Percentiles rank a stretch among this genome's conserved stretches.
Evolutionary conservation across 1,140 invertebrate species (phyloP).

Genomic region (Lutraria rhynchaena): DNA sequence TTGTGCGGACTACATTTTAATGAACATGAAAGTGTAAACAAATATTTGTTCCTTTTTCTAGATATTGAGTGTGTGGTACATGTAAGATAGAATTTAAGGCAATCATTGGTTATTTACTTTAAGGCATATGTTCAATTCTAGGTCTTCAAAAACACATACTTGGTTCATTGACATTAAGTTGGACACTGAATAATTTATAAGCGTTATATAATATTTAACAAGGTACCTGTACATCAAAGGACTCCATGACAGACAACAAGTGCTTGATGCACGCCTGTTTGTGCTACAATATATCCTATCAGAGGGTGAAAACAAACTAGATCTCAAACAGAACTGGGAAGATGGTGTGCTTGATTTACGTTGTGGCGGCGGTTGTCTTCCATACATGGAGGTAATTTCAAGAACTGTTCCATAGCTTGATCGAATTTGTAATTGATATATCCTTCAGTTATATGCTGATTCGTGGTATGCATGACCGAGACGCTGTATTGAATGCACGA

Average conservation of each 20-base stretch:
- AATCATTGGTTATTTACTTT: too few species aligned
- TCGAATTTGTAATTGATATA: background rate
- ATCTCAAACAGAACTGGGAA: constrained; percentile 52
- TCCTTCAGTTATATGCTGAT: constrained; percentile 73
- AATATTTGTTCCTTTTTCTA: too few species aligned
- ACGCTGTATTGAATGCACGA: constrained; percentile 72
- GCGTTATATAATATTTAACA: background rate
- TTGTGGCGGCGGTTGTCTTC: constrained; percentile 72
- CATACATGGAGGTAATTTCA: constrained; percentile 73
- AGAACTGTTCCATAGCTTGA: background rate
- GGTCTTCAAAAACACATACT: too few species aligned
- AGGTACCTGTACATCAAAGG: constrained; percentile 71
- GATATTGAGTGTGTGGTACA: too few species aligned
- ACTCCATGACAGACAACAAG: constrained; percentile 68
- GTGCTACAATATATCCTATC: constrained; percentile 67
- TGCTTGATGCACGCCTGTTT: constrained; percentile 62
- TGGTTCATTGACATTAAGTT: too few species aligned
- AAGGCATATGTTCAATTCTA: too few species aligned
- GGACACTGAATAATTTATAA: too few species aligned
- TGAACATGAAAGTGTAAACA: too few species aligned
- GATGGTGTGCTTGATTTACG: constrained; percentile 67
- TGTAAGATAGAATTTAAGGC: too few species aligned
- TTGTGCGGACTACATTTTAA: too few species aligned
- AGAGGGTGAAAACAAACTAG: constrained; percentile 60
- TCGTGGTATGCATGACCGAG: constrained; percentile 71